These are phyloP conservation scores for Mythimna ferrago DNA, from an alignment of 2,888 invertebrate genomes.

Conservation along the genomic window DNA sequence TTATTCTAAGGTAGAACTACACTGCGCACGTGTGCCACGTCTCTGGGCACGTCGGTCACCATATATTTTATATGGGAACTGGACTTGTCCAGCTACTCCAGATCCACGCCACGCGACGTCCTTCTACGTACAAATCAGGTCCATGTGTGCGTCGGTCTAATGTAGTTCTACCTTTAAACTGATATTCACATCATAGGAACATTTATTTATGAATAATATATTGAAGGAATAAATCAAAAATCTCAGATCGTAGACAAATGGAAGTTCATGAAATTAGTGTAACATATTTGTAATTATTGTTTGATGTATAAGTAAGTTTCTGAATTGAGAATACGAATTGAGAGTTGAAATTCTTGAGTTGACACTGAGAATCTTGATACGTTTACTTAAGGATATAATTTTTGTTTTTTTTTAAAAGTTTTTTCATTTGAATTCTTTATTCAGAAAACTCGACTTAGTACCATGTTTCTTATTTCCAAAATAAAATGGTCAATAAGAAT, in stretches of 20 bases:
- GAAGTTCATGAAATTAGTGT: neutral
- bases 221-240: constrained; percentile 1
- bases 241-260: constrained; percentile 4
- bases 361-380: neutral
- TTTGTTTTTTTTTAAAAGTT: too few relatives aligned
- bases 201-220: constrained; percentile 7
- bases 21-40: too few relatives aligned
- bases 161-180: neutral
- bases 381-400: neutral
- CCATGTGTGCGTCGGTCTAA: too few relatives aligned
- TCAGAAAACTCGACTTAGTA: neutral
- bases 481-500: neutral
- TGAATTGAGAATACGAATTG: neutral
- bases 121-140: too few relatives aligned
- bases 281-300: neutral
- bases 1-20: too few relatives aligned
- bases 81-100: too few relatives aligned
- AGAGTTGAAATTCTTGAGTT: neutral
- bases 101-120: too few relatives aligned
- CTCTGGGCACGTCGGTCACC: too few relatives aligned
- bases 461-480: too few relatives aligned
- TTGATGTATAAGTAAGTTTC: neutral
- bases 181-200: constrained; percentile 30
- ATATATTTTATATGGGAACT: too few relatives aligned
- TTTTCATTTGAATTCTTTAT: neutral